These are phyloP conservation scores for Petrocephalus schoutedeni DNA, from an alignment of 2,797 vertebrate species.

Conservation along the genomic window DNA sequence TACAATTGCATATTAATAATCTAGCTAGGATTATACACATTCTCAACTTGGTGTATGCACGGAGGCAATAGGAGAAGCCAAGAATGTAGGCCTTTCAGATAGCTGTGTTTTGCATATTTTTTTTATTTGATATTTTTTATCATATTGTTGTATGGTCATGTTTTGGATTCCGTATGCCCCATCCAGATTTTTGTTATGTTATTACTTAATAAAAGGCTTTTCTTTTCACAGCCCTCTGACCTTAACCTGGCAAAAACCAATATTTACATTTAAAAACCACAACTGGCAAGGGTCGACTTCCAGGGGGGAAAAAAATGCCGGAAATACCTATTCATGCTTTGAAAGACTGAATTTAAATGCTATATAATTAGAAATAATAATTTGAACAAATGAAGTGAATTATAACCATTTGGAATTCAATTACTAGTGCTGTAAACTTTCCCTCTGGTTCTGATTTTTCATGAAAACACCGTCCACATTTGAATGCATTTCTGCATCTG, in stretches of 20 bases:
- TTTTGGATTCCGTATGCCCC: not conserved
- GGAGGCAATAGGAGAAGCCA: not conserved
- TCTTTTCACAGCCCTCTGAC: not conserved
- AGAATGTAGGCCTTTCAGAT: not conserved
- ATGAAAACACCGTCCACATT: slow-evolving; percentile 36
- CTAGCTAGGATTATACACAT: not conserved
- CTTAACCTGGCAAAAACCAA: not conserved
- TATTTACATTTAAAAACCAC: not conserved
- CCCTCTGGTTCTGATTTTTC: slow-evolving; percentile 36
- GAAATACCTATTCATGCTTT: slow-evolving; percentile 20
- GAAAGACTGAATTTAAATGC: slow-evolving; percentile 20
- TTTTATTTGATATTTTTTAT: not conserved
- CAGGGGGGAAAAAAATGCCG: not conserved
- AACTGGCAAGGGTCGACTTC: not conserved
- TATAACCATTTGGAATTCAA: slow-evolving; percentile 44
- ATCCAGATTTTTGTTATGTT: not conserved
- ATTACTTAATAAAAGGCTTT: not conserved
- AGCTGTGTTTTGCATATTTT: not conserved
- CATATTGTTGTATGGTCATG: not conserved
- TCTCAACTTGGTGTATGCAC: not conserved
- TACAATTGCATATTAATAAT: not conserved
- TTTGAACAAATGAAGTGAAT: slow-evolving; percentile 40
- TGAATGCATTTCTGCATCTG: slow-evolving; percentile 40
- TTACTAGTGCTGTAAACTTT: slow-evolving; percentile 43
- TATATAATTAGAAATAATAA: slow-evolving; percentile 27